These are phyloP conservation scores for Aporophyla nigra DNA, from an alignment of 2,888 invertebrate genomes.

Conservation along the genomic window DNA sequence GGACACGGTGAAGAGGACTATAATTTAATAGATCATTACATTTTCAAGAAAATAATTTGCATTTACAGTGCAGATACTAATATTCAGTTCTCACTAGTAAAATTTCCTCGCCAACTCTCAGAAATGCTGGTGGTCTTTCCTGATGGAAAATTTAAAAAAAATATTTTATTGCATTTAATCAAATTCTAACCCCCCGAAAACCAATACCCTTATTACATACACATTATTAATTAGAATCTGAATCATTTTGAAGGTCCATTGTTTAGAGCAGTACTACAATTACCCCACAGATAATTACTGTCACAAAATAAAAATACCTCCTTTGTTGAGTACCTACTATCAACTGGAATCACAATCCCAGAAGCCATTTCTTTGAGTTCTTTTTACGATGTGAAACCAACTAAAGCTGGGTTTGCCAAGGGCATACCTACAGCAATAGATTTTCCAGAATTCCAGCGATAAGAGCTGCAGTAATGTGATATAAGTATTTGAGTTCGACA, in stretches of 20 bases:
- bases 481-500: not conserved
- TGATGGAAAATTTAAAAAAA: slow-evolving; percentile 1
- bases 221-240: too few species aligned
- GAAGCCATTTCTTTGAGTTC: too few species aligned
- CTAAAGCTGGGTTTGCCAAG: slow-evolving; percentile 4
- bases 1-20: too few species aligned
- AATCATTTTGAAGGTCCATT: too few species aligned
- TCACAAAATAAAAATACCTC: not conserved
- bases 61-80: not conserved
- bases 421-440: not conserved
- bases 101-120: slow-evolving; percentile 34
- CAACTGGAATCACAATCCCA: not conserved
- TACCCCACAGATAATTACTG: not conserved
- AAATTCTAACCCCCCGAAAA: not conserved
- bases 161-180: not conserved
- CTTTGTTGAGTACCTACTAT: not conserved
- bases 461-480: not conserved
- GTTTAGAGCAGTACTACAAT: too few species aligned
- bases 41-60: slow-evolving; percentile 17
- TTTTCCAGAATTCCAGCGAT: slow-evolving; percentile 1
- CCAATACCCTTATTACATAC: too few species aligned
- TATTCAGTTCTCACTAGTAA: not conserved
- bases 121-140: slow-evolving; percentile 8
- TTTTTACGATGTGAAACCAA: not conserved
- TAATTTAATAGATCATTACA: not conserved